Evolutionary conservation across 2,797 vertebrate species (phyloP).

Genomic region (Notolepis coatsorum): DNA sequence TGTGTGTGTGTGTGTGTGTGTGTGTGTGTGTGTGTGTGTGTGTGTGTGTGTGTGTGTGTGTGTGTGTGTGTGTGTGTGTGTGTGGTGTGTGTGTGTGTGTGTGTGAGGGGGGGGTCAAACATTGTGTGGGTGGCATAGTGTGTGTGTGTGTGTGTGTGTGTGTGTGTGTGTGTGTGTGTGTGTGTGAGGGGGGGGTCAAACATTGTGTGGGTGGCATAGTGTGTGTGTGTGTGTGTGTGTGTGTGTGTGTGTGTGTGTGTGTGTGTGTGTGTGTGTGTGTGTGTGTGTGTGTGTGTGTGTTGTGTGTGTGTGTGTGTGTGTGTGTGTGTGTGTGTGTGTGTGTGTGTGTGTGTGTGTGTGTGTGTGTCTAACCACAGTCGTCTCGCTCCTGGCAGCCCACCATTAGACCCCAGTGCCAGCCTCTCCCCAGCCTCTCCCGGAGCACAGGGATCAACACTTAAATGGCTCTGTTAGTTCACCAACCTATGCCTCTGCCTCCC

Average conservation of each 20-base stretch:
- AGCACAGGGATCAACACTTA: conserved; percentile 78
- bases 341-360: conserved; percentile 43
- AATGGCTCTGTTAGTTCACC: conserved; percentile 72
- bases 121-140: conserved; percentile 18
- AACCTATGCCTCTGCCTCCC: conserved; percentile 57
- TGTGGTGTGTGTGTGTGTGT: conserved; percentile 19
- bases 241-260: neutral
- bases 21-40: neutral
- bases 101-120: conserved; percentile 34
- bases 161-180: too few relatives aligned
- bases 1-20: too few relatives aligned
- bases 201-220: neutral
- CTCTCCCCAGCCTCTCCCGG: conserved; percentile 68
- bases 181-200: neutral
- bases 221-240: neutral
- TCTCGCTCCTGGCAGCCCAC: conserved; percentile 69
- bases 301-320: neutral
- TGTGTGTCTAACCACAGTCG: conserved; percentile 46
- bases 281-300: conserved; percentile 18
- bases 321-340: neutral
- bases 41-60: conserved; percentile 4
- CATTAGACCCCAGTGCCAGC: conserved; percentile 71
- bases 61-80: conserved; percentile 20
- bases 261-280: conserved; percentile 44
- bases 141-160: neutral